Evolutionary conservation across 2,797 vertebrate species (phyloP).

Genomic region (Parambassis ranga): DNA sequence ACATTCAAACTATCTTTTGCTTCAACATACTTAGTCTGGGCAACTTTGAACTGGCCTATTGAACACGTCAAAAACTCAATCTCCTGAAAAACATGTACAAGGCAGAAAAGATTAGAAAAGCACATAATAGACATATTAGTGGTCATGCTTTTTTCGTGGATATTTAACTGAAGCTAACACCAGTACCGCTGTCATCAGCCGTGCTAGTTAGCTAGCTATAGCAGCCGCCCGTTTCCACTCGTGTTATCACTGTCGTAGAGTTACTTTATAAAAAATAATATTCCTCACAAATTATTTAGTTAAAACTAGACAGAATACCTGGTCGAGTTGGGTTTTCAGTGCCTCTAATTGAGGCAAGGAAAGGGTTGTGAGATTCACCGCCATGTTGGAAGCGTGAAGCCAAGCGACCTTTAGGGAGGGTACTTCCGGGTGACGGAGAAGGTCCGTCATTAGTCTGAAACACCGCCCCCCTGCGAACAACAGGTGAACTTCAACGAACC

Average conservation of each 20-base stretch:
- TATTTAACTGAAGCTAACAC: not conserved
- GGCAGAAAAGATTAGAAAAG: not conserved
- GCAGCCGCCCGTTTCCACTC: not conserved
- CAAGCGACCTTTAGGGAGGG: not conserved
- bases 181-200: conserved; percentile 1
- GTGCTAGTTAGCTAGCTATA: not conserved
- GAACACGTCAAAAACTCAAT: conserved; percentile 93
- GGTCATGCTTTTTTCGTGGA: too few relatives aligned
- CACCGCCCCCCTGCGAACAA: conserved; percentile 11
- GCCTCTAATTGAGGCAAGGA: conserved; percentile 89
- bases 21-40: conserved; percentile 93
- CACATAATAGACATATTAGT: not conserved
- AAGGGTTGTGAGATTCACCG: conserved; percentile 90
- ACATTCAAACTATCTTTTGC: conserved; percentile 92
- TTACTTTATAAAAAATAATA: rapidly evolving
- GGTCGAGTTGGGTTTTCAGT: conserved; percentile 91
- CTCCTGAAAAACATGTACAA: conserved; percentile 78
- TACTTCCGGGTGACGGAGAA: conserved; percentile 47
- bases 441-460: not conserved
- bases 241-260: not conserved
- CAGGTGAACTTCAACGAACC: too few relatives aligned
- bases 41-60: conserved; percentile 92
- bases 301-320: conserved; percentile 68
- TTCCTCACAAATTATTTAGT: rapidly evolving
- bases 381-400: conserved; percentile 75